Evolutionary conservation across 2,113 vertebrate species (phyloP), one percentile per base, ranked within the genome.

Genomic region (Tapirus terrestris): DNA sequence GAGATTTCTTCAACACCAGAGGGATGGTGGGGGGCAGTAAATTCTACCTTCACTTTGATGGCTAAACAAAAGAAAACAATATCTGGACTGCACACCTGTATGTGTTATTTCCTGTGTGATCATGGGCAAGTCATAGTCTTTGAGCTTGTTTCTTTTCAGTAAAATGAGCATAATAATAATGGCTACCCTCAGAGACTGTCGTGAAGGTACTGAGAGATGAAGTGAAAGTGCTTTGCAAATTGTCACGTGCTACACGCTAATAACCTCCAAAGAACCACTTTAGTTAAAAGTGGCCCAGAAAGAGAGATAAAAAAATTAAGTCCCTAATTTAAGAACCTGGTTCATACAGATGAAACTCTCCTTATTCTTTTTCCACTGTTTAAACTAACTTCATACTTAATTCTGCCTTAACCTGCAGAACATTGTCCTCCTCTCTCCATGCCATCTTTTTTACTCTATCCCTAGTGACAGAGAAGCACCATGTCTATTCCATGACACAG

Each of bases 141-240:
- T 0, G 25, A 76, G 70, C 53, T 36, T 91, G 43, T 95, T 93
- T 97, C 48, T 93, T 87, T 48, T 89, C 60, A 53, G 73, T 88
- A 91, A 89, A 84, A 81, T 27, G 72, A 80, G 17, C 29, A 86
- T 89, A 70, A 76, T 85, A 70, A 94, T 89, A 63, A 51, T 43
- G 48, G 87, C 65, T 79, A 25, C 27, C 48, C 67, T 89, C 21
- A 67, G 77, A 91, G 39, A 81, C 43, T 70, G 53, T 53, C 14
- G 5, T 53, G 89, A 94, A 91, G 80, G 33, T 39, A 17, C 90
- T 13, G 16, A 95, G 75, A 33, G 79, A 70, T 0, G 33, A 96
- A 92, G 76, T 83, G 73, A 92, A 95, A 91, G 72, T 63, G 68
- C 77, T 82, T 63, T 92, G 48, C 10, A 75, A 73, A 51, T 21